Conservation (phyloP, 1,140 invertebrate species). For the Ladona fulva region DNA sequence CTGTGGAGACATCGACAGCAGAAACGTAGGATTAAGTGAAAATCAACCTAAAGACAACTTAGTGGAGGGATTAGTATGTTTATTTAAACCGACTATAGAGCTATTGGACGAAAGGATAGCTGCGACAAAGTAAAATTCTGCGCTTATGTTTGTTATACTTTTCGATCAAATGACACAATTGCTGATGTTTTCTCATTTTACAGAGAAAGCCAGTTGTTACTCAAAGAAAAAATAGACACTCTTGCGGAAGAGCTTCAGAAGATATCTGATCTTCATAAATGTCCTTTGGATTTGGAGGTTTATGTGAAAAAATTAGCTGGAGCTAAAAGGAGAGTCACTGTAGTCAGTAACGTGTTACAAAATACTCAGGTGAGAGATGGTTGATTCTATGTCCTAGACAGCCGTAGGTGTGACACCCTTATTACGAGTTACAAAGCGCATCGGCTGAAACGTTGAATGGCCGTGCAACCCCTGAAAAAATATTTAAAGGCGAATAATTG, state of each 20-base stretch:
- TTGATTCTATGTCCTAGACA: no score
- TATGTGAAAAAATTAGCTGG: conserved; percentile 86
- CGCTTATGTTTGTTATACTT: not conserved
- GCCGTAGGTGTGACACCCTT: no score
- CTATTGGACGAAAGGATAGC: conserved; percentile 80
- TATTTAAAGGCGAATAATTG: no score
- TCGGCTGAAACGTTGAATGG: no score
- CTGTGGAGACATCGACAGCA: no score
- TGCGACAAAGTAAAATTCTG: conserved; percentile 59
- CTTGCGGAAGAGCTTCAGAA: conserved; percentile 71
- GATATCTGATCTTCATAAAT: conserved; percentile 67
- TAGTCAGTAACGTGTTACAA: conserved; percentile 81
- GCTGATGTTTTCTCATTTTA: conserved; percentile 28
- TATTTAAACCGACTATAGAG: conserved; percentile 84
- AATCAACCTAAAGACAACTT: conserved; percentile 82
- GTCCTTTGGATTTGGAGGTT: conserved; percentile 74
- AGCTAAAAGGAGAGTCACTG: conserved; percentile 76
- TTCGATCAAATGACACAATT: not conserved
- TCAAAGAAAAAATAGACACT: conserved; percentile 81
- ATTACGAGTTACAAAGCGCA: no score
- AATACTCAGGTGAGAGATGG: conserved; percentile 54
- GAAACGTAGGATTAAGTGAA: conserved; percentile 49
- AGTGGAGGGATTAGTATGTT: conserved; percentile 78
- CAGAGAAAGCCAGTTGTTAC: conserved; percentile 79
- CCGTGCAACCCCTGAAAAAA: no score